phyloP scores from a whole-genome alignment of 2,888 invertebrate species.

The Gastrophysa polygoni region DNA sequence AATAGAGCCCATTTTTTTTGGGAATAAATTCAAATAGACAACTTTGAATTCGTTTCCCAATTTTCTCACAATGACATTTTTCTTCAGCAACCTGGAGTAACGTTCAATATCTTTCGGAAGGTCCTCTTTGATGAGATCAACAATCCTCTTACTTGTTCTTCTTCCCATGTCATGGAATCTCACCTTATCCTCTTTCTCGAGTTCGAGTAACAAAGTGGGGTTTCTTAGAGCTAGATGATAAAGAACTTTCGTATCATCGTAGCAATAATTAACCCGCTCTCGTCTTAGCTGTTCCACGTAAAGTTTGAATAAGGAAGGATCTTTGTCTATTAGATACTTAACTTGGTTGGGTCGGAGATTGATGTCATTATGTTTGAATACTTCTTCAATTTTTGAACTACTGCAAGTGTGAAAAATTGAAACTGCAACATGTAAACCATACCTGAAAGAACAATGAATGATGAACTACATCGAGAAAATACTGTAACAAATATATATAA shows the following conservation, averaged over 20 bases:
- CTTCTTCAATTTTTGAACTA: conserved; percentile 32
- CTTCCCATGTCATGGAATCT: conserved; percentile 21
- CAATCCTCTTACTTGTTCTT: conserved; percentile 28
- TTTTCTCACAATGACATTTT: conserved; percentile 26
- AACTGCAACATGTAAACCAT: conserved; percentile 38
- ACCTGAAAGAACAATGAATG: conserved; percentile 33
- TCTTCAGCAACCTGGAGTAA: conserved; percentile 25
- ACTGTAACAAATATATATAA: too few species aligned
- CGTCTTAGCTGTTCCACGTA: conserved; percentile 29
- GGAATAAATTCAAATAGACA: conserved; percentile 30
- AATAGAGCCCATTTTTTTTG: conserved; percentile 17
- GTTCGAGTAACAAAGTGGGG: conserved; percentile 29
- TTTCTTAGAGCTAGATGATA: conserved; percentile 29
- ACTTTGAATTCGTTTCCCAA: conserved; percentile 24
- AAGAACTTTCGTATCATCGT: conserved; percentile 30
- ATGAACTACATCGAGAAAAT: background rate
- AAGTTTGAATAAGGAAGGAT: conserved; percentile 26
- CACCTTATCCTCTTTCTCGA: conserved; percentile 19
- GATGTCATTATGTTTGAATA: conserved; percentile 29
- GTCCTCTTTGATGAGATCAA: conserved; percentile 27
- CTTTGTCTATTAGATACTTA: conserved; percentile 34
- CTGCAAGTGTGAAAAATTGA: conserved; percentile 39
- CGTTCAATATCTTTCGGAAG: conserved; percentile 24
- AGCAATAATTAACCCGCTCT: conserved; percentile 6
- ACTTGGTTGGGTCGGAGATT: conserved; percentile 36